phyloP scores from a whole-genome alignment of 2,113 vertebrate genomes.

The Corythornis madagascariensis region DNA sequence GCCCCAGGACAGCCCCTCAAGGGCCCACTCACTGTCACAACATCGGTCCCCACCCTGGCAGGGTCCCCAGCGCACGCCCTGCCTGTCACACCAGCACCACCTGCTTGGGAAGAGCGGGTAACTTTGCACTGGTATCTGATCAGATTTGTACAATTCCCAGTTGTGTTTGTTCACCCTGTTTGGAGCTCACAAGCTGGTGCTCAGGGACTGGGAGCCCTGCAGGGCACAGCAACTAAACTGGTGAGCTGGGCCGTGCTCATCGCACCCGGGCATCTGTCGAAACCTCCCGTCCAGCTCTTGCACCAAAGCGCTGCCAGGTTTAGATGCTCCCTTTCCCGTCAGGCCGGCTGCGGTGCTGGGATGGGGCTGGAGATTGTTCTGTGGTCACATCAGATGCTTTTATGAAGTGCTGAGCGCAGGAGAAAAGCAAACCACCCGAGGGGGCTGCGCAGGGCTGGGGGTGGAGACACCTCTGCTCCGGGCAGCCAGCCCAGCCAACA shows the following conservation, averaged over 20 bases:
- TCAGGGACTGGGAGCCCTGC: rapidly evolving
- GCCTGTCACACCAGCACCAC: rapidly evolving
- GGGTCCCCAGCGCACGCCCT: rapidly evolving
- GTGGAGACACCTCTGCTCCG: not conserved
- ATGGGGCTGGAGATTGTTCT: constrained; percentile 45
- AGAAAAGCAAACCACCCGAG: constrained; percentile 28
- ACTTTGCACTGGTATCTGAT: not conserved
- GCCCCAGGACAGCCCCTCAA: rapidly evolving
- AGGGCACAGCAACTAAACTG: not conserved
- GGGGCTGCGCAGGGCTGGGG: not conserved
- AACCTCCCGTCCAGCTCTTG: not conserved
- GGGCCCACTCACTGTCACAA: rapidly evolving
- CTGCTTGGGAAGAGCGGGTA: not conserved
- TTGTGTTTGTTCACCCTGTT: rapidly evolving
- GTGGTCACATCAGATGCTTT: constrained; percentile 46
- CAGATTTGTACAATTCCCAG: not conserved
- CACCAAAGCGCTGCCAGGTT: not conserved
- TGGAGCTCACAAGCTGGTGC: rapidly evolving
- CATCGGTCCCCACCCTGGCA: not conserved
- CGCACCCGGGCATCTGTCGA: not conserved
- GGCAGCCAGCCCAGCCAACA: rapidly evolving
- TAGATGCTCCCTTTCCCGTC: not conserved
- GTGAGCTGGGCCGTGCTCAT: not conserved
- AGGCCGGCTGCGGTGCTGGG: not conserved
- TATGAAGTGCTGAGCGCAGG: constrained; percentile 44